Conservation (phyloP, 2,888 invertebrate species). For the Orgyia antiqua region DNA sequence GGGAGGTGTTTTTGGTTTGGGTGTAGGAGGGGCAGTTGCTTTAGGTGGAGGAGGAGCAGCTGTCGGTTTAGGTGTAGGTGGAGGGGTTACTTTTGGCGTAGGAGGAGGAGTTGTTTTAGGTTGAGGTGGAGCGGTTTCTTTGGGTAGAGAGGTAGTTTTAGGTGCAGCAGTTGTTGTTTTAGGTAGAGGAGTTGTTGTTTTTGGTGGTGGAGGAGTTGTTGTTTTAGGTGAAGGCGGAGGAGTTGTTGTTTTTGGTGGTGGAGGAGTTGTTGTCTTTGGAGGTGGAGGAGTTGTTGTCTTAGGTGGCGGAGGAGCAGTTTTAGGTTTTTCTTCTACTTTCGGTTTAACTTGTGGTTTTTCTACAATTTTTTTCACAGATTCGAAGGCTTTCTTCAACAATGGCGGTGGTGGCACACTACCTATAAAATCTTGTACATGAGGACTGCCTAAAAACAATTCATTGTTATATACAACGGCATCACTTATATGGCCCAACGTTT, state of each 20-base stretch:
- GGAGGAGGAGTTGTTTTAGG: not conserved
- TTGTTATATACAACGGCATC: slow-evolving; percentile 83
- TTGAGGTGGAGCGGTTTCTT: not conserved
- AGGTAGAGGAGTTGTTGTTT: slow-evolving; percentile 13
- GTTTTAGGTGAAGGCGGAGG: not conserved
- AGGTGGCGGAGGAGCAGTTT: slow-evolving; percentile 3
- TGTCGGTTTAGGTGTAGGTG: slow-evolving; percentile 1
- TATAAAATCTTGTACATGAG: slow-evolving; percentile 79
- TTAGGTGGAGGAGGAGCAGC: slow-evolving; percentile 18
- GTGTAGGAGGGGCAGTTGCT: slow-evolving; percentile 3
- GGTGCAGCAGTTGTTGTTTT: slow-evolving; percentile 11
- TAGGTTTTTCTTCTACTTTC: slow-evolving; percentile 2
- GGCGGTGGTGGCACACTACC: slow-evolving; percentile 80
- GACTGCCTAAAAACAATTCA: slow-evolving; percentile 82
- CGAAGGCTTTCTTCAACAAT: slow-evolving; percentile 59
- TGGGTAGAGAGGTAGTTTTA: slow-evolving; percentile 1
- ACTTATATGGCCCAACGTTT: slow-evolving; percentile 72
- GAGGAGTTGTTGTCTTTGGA: not conserved
- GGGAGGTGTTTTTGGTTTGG: not conserved
- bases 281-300: slow-evolving; percentile 2
- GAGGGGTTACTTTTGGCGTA: not conserved
- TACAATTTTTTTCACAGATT: slow-evolving; percentile 9
- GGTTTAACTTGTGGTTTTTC: slow-evolving; percentile 22
- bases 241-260: not conserved
- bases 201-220: not conserved